Percentiles rank a stretch among this genome's conserved stretches.
Evolutionary conservation across 2,113 vertebrate genomes (phyloP).

Genomic region (Picathartes gymnocephalus): DNA sequence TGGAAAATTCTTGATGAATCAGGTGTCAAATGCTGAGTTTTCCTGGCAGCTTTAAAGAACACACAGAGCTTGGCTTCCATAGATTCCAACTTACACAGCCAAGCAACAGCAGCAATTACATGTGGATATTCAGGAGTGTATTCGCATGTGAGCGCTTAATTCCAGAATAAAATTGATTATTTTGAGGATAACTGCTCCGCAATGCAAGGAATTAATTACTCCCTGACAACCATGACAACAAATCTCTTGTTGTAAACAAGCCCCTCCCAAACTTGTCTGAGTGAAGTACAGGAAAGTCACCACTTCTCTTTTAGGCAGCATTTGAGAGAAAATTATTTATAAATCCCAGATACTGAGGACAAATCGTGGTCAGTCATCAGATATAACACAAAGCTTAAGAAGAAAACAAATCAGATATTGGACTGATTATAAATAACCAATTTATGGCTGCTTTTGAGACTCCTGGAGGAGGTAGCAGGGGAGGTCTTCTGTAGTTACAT

Average conservation of each 20-base stretch:
- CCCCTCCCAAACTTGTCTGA: not conserved
- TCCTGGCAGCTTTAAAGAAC: not conserved
- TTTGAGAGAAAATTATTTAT: not conserved
- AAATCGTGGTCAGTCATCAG: not conserved
- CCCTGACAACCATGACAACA: not conserved
- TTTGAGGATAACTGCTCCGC: not conserved
- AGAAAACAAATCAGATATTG: not conserved
- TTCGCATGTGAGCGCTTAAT: not conserved
- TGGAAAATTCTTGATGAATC: not conserved
- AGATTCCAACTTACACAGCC: not conserved
- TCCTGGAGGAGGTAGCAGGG: not conserved
- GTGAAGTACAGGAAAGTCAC: not conserved
- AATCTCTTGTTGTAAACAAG: constrained; percentile 1
- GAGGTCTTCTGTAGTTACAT: too few species aligned
- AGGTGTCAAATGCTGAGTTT: constrained; percentile 6
- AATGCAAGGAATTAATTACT: not conserved
- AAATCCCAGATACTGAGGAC: not conserved
- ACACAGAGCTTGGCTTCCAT: not conserved
- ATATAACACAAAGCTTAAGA: not conserved
- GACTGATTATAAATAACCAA: not conserved
- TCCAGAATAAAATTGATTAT: constrained; percentile 2
- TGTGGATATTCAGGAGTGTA: not conserved
- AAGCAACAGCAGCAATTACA: not conserved
- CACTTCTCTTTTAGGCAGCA: not conserved
- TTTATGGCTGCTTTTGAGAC: not conserved